Conservation (phyloP, 2,797 vertebrate genomes). For the Valencia hispanica region DNA sequence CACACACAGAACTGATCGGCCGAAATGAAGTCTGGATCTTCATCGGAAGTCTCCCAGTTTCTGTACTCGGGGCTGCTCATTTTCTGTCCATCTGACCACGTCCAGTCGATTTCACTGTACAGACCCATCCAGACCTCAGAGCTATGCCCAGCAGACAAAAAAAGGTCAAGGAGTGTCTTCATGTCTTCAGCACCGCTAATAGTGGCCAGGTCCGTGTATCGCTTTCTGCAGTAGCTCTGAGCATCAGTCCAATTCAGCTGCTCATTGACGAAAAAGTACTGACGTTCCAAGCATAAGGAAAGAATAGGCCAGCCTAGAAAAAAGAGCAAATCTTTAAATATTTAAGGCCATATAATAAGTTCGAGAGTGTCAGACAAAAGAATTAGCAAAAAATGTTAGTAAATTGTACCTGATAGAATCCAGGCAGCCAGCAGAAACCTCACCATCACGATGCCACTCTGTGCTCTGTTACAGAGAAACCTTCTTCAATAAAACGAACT, state of each 20-base stretch:
- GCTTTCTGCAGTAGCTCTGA: neutral
- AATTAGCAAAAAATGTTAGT: neutral
- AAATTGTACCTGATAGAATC: neutral
- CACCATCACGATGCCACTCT: neutral
- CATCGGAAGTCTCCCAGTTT: neutral
- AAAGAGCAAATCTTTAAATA: neutral
- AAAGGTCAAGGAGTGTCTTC: neutral
- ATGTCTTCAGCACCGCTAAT: neutral
- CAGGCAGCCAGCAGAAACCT: neutral
- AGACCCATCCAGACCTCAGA: constrained; percentile 1
- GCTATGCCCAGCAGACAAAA: neutral
- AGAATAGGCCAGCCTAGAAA: neutral
- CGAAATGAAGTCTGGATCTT: neutral
- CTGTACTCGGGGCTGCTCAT: neutral
- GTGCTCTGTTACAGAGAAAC: neutral
- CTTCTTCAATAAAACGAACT: neutral
- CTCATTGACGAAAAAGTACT: neutral
- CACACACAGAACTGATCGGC: constrained; percentile 5
- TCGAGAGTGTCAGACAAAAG: neutral
- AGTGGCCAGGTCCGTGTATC: neutral
- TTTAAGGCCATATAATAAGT: neutral
- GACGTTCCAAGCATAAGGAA: neutral
- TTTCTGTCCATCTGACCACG: neutral
- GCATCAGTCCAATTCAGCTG: neutral
- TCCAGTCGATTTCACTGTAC: neutral